A percentile compares a stretch with the other conserved stretches of the same genome.
phyloP scores from a whole-genome alignment of 2,113 vertebrate species.

The Merops nubicus region DNA sequence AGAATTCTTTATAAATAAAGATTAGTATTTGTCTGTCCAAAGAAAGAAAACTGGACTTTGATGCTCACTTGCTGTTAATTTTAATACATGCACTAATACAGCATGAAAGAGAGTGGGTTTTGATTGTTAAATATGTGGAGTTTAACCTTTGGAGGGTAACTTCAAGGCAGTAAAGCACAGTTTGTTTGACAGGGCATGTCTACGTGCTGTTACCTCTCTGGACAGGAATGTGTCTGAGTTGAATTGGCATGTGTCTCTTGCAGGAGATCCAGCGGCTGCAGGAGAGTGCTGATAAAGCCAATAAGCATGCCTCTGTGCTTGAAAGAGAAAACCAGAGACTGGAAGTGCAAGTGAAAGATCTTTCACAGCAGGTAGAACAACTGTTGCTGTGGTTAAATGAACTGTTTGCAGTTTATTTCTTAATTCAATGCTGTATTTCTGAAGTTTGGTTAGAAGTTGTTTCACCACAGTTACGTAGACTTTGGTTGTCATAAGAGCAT shows the following conservation, averaged over 20 bases:
- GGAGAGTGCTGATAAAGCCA: constrained; percentile 89
- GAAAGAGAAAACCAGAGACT: constrained; percentile 90
- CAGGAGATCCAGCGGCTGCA: constrained; percentile 94
- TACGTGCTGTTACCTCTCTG: not conserved
- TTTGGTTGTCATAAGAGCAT: not conserved
- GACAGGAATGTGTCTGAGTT: not conserved
- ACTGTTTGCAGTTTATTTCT: not conserved
- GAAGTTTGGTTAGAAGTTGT: not conserved
- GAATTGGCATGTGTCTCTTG: not conserved
- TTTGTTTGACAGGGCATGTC: not conserved
- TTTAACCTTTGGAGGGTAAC: not conserved
- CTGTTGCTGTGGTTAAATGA: not conserved
- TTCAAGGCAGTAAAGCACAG: not conserved
- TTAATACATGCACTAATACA: not conserved
- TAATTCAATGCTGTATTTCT: not conserved
- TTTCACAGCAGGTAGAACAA: constrained; percentile 87
- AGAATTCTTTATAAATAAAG: not conserved
- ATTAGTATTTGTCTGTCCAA: not conserved
- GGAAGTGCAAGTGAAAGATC: constrained; percentile 89
- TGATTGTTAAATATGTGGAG: not conserved
- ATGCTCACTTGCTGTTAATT: not conserved
- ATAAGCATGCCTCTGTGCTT: constrained; percentile 86
- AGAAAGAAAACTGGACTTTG: not conserved
- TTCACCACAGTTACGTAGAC: not conserved
- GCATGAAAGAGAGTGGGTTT: fast-evolving